These are phyloP conservation scores for Corythaeola cristata DNA, from an alignment of 2,113 vertebrate genomes.

Conservation along the genomic window DNA sequence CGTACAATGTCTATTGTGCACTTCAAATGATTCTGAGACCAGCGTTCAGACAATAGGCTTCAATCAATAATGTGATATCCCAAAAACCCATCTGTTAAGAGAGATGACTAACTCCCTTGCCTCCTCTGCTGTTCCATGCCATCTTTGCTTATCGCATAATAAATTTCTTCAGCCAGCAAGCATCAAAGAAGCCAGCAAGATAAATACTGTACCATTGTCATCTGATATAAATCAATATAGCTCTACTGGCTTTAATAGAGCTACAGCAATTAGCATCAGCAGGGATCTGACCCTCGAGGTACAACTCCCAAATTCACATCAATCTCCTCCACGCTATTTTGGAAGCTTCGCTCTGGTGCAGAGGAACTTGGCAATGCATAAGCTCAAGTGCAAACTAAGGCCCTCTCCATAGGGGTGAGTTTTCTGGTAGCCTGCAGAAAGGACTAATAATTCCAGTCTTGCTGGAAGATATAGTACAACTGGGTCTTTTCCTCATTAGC, in stretches of 20 bases:
- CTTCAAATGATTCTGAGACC: not conserved
- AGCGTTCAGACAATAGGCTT: not conserved
- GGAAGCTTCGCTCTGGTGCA: not conserved
- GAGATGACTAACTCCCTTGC: conserved; percentile 51
- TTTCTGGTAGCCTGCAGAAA: not conserved
- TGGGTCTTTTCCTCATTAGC: not conserved
- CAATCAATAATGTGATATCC: not conserved
- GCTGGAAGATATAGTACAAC: not conserved
- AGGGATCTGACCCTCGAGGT: not conserved
- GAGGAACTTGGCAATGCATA: not conserved
- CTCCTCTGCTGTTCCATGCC: conserved; percentile 25
- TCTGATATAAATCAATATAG: not conserved
- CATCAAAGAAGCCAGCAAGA: not conserved
- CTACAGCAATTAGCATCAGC: not conserved
- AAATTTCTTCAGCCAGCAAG: not conserved
- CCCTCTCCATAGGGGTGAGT: not conserved
- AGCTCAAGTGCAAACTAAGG: not conserved
- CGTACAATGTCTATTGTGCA: not conserved
- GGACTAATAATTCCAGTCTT: not conserved
- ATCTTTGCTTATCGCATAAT: not conserved
- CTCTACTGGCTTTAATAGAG: not conserved
- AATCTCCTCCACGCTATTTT: not conserved
- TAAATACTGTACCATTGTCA: not conserved
- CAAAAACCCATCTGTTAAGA: conserved; percentile 31
- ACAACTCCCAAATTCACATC: not conserved